phyloP scores from a whole-genome alignment of 2,797 vertebrate genomes.

The Myotis daubentonii region DNA sequence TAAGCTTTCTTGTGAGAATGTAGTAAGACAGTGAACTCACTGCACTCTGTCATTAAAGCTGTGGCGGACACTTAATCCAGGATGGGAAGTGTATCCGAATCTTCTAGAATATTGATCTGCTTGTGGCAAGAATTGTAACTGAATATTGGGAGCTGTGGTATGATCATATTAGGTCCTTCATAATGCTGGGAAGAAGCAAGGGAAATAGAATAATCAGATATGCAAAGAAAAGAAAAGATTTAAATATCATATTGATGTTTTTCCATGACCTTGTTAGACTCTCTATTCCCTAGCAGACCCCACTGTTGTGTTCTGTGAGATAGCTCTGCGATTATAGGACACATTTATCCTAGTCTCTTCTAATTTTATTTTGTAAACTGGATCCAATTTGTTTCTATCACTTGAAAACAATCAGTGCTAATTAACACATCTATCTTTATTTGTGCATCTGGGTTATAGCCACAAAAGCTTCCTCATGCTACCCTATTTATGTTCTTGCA shows the following conservation, averaged over 20 bases:
- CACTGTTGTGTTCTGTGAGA: not conserved
- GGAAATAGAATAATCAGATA: constrained; percentile 13
- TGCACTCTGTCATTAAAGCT: not conserved
- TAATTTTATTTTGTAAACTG: constrained; percentile 43
- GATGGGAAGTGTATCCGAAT: not conserved
- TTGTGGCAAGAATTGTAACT: not conserved
- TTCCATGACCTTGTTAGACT: not conserved
- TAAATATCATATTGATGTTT: not conserved
- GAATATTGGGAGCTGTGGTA: not conserved
- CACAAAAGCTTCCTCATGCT: not conserved
- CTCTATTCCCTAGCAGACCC: not conserved
- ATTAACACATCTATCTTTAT: not conserved
- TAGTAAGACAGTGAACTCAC: not conserved
- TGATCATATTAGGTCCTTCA: not conserved
- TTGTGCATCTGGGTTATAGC: not conserved
- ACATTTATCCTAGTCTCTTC: not conserved
- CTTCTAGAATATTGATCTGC: not conserved
- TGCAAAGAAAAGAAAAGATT: not conserved
- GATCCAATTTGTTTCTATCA: not conserved
- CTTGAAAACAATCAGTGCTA: not conserved
- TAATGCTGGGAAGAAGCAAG: not conserved
- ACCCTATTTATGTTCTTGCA: not conserved
- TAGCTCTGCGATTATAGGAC: not conserved
- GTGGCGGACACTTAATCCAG: not conserved
- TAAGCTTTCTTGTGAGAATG: not conserved